Conservation (phyloP, 2,888 invertebrate genomes). For the Drosophila colorata region DNA sequence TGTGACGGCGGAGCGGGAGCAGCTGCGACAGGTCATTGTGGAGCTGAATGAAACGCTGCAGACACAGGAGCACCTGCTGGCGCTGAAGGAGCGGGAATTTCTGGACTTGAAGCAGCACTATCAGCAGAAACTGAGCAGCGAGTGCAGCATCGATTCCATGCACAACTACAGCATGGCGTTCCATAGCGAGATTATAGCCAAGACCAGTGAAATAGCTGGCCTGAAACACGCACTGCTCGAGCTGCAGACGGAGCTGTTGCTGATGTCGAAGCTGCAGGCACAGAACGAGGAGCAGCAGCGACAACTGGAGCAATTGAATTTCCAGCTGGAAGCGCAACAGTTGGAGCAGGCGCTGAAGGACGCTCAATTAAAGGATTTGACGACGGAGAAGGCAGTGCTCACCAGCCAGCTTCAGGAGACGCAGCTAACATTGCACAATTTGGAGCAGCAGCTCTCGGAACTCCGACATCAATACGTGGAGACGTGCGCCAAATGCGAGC, state of each 20-base stretch:
- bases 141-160: slow-evolving; percentile 72
- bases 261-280: slow-evolving; percentile 63
- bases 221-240: slow-evolving; percentile 70
- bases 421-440: slow-evolving; percentile 34
- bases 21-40: slow-evolving; percentile 67
- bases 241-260: slow-evolving; percentile 66
- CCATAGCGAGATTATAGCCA: slow-evolving; percentile 73
- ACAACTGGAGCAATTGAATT: slow-evolving; percentile 71
- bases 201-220: slow-evolving; percentile 73
- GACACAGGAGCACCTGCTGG: slow-evolving; percentile 63
- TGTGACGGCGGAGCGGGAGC: slow-evolving; percentile 63
- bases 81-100: slow-evolving; percentile 73
- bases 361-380: slow-evolving; percentile 62
- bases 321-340: slow-evolving; percentile 61
- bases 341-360: slow-evolving; percentile 67
- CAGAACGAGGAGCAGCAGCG: slow-evolving; percentile 74
- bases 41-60: slow-evolving; percentile 68
- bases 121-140: slow-evolving; percentile 62
- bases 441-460: slow-evolving; percentile 62
- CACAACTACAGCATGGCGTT: slow-evolving; percentile 77
- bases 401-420: slow-evolving; percentile 34
- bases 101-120: slow-evolving; percentile 68
- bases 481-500: slow-evolving; percentile 71
- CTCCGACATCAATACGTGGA: slow-evolving; percentile 68
- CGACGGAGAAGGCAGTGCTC: slow-evolving; percentile 45